Evolutionary conservation across 2,888 invertebrate genomes (phyloP).

Genomic region (Tachystola acroxantha): DNA sequence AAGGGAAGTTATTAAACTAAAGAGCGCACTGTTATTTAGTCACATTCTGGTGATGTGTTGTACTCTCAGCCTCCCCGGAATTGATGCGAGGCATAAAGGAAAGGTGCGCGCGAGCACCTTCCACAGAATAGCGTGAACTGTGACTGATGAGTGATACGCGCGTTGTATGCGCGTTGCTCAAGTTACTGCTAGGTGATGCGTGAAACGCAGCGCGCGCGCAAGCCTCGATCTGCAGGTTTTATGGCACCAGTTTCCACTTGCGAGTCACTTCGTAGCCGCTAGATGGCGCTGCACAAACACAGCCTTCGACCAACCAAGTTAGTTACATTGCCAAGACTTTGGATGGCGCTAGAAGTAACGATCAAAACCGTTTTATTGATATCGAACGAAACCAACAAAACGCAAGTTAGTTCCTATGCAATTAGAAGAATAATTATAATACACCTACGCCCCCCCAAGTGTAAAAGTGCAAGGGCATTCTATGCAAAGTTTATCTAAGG

Average conservation of each 20-base stretch:
- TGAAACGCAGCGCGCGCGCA: conserved; percentile 24
- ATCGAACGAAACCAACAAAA: too few species aligned
- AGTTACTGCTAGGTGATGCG: conserved; percentile 43
- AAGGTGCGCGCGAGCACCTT: conserved; percentile 48
- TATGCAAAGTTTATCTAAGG: too few species aligned
- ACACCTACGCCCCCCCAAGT: too few species aligned
- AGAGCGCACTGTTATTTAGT: conserved; percentile 54
- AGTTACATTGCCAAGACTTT: too few species aligned
- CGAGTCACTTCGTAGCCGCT: conserved; percentile 14
- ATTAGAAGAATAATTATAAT: too few species aligned
- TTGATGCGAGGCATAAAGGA: conserved; percentile 39
- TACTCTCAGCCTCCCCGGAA: conserved; percentile 53
- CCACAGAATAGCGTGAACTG: conserved; percentile 47
- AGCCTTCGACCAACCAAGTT: too few species aligned
- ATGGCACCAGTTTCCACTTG: conserved; percentile 14
- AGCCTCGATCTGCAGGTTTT: conserved; percentile 20
- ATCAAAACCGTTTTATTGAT: too few species aligned
- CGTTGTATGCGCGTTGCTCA: conserved; percentile 42
- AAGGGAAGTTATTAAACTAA: conserved; percentile 51
- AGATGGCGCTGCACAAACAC: conserved; percentile 29
- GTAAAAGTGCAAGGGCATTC: too few species aligned
- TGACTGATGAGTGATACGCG: conserved; percentile 46
- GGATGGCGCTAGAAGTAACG: too few species aligned
- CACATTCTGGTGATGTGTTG: conserved; percentile 69
- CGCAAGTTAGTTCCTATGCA: too few species aligned